phyloP scores from a whole-genome alignment of 1,140 invertebrate species.

The Heliothis virescens region DNA sequence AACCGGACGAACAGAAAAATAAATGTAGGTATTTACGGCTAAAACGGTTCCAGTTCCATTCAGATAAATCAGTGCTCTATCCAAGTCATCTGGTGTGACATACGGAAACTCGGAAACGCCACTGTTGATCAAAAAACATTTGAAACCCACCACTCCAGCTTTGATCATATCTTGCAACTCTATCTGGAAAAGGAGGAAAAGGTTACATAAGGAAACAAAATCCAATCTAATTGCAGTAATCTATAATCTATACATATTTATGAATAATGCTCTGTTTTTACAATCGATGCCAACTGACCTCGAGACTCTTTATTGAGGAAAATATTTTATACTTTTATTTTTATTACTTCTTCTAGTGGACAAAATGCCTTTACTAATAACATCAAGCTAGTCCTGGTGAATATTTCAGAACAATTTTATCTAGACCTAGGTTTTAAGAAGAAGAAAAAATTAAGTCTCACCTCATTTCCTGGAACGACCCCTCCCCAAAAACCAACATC shows the following conservation, averaged over 20 bases:
- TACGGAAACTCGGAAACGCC: constrained; percentile 89
- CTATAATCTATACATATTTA: too few relatives aligned
- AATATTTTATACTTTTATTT: too few relatives aligned
- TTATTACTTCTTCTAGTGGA: too few relatives aligned
- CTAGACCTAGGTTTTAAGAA: too few relatives aligned
- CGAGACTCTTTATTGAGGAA: too few relatives aligned
- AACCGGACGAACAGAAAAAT: background rate
- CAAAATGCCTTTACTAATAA: too few relatives aligned
- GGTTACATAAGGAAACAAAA: background rate
- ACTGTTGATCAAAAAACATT: constrained; percentile 90
- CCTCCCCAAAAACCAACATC: constrained; percentile 93
- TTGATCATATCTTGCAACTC: constrained; percentile 87
- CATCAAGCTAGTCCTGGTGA: too few relatives aligned
- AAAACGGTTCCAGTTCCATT: constrained; percentile 86
- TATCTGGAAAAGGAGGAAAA: constrained; percentile 74
- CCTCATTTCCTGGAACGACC: constrained; percentile 88
- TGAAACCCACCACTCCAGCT: constrained; percentile 90
- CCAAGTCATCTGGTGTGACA: constrained; percentile 86
- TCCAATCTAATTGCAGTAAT: background rate
- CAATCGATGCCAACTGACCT: background rate
- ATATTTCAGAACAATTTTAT: too few relatives aligned
- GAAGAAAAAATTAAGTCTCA: constrained; percentile 54
- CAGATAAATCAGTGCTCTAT: constrained; percentile 85
- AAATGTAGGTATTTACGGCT: constrained; percentile 83
- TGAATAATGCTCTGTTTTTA: background rate